phyloP scores from a whole-genome alignment of 2,113 vertebrate genomes.

The Aplodontia rufa region DNA sequence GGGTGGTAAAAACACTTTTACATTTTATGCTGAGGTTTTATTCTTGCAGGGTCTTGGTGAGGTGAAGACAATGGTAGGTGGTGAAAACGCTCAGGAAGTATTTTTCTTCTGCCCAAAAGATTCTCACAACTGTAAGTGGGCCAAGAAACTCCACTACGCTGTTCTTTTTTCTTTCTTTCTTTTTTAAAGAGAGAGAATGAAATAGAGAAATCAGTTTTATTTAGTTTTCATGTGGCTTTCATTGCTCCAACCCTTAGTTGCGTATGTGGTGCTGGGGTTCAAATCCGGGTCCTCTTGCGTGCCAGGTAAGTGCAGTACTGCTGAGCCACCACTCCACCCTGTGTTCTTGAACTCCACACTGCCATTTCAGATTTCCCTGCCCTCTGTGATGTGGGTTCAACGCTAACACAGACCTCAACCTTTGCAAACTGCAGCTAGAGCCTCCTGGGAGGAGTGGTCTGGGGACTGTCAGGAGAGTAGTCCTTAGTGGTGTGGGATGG shows the following conservation, averaged over 20 bases:
- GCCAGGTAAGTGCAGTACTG: too few relatives aligned
- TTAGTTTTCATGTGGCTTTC: too few relatives aligned
- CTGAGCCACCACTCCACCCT: too few relatives aligned
- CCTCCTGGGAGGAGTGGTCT: not conserved
- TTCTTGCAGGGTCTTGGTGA: not conserved
- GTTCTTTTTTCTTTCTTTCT: too few relatives aligned
- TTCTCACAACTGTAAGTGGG: not conserved
- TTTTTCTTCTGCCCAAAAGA: not conserved
- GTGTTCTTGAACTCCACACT: not conserved
- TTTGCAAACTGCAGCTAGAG: not conserved
- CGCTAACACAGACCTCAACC: fast-evolving
- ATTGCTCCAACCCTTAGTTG: too few relatives aligned
- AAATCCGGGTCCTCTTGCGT: too few relatives aligned
- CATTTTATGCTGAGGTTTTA: not conserved
- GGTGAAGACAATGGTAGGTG: not conserved
- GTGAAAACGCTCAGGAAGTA: not conserved
- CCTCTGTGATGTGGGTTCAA: fast-evolving
- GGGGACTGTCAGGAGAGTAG: fast-evolving
- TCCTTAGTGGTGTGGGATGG: fast-evolving
- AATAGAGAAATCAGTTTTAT: too few relatives aligned
- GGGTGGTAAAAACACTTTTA: not conserved
- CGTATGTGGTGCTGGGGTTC: too few relatives aligned
- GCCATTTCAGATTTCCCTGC: not conserved
- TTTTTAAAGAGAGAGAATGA: too few relatives aligned
- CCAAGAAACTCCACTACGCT: too few relatives aligned